Evolutionary conservation across 2,113 vertebrate genomes (phyloP).

Genomic region (Phylloscopus trochilus): DNA sequence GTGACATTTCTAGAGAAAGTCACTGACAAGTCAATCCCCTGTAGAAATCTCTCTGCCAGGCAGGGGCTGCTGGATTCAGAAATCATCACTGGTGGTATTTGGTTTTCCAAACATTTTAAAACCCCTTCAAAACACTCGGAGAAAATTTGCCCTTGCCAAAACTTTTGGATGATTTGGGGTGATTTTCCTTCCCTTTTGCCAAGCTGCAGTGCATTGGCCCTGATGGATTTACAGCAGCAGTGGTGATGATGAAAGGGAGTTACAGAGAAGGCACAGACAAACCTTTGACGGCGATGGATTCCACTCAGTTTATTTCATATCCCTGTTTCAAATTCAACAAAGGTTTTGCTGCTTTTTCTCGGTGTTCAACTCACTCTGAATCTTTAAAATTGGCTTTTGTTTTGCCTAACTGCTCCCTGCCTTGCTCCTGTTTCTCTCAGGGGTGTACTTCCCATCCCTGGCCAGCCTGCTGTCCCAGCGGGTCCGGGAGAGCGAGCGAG

Average conservation of each 20-base stretch:
- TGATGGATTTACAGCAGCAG: not conserved
- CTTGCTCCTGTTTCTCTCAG: slow-evolving; percentile 19
- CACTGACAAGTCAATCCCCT: not conserved
- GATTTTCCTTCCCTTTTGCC: not conserved
- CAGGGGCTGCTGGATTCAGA: not conserved
- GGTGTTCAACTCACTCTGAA: not conserved
- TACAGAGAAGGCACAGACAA: not conserved
- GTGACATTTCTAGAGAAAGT: not conserved
- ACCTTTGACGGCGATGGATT: fast-evolving
- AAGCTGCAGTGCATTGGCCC: not conserved
- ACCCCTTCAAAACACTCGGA: not conserved
- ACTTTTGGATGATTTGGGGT: not conserved
- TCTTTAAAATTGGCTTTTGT: not conserved
- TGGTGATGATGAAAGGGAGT: not conserved
- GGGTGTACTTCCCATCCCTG: slow-evolving; percentile 75
- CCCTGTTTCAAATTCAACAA: not conserved
- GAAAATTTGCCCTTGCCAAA: not conserved
- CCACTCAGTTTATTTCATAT: not conserved
- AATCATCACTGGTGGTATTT: not conserved
- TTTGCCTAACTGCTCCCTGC: not conserved
- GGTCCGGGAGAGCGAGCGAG: slow-evolving; percentile 86
- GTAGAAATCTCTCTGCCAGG: not conserved
- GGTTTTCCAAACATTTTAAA: not conserved
- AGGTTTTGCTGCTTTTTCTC: not conserved
- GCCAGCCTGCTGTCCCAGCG: slow-evolving; percentile 87